Evolutionary conservation across 1,140 invertebrate genomes (phyloP), one percentile per base, ranked within the genome.

Genomic region (Chionoecetes opilio): DNA sequence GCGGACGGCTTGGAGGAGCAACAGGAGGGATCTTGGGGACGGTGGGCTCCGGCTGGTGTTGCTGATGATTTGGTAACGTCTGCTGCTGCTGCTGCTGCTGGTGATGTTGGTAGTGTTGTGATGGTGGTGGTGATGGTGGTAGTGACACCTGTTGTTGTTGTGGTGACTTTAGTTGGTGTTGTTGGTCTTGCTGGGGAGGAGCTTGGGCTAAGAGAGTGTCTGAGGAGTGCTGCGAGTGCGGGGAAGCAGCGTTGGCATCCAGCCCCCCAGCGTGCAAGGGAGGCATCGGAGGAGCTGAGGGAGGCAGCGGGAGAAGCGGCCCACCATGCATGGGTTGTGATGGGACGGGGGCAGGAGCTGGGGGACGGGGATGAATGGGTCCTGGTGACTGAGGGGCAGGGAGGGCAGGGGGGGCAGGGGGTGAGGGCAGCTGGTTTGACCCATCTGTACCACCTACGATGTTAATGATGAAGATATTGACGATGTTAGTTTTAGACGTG

Each of bases 401-500:
- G 21, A 75, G 63, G 21, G 63, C 63, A 75, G 63, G 21, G 26
- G 31, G 32, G 14, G 29, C 31, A 6, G n/a, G 88, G 53, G 88
- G 53, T 37, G 88, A 63, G 2, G 46, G 75, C 34, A 38, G 63
- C 17, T 38, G 37, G n/a, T 31, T 63, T 41, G 82, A 14, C 3
- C 37, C 21, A 14, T 41, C 75, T 26, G 89, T 90, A 38, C 94
- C 94, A 53, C 93, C 94, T 37, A 94, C 86, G 38, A 96, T 96
- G 88, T 96, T 96, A 29, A 96, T 96, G 35, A 96, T 96, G 89
- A 96, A 96, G 41, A 96, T 95, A 63, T 96, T 96, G 9, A 96
- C 96, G 26, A 96, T 87, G 37, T 96, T 96, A 31, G 95, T 94
- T 89, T 96, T 96, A 21, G 90, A 92, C 0, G 91, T 88, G 0